phyloP scores from a whole-genome alignment of 2,888 invertebrate species.

The Linyphia triangularis region DNA sequence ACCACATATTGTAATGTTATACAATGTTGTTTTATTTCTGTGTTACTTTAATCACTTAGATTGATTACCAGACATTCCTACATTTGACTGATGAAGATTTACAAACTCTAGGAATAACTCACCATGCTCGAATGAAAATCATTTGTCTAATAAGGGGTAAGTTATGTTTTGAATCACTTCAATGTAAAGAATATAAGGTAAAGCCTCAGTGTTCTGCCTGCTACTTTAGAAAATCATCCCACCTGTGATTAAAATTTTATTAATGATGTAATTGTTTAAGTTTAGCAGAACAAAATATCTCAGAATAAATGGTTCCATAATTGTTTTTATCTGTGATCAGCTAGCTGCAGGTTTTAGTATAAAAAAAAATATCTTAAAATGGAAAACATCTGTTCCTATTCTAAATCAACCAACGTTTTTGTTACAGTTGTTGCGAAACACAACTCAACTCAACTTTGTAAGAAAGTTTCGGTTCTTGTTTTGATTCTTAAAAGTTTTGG shows the following conservation, averaged over 20 bases:
- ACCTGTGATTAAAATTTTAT: no score
- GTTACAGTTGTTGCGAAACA: no score
- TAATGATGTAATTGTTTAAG: not conserved
- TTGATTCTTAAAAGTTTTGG: no score
- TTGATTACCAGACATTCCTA: constrained; percentile 52
- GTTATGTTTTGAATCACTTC: not conserved
- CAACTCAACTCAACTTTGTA: no score
- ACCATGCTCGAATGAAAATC: constrained; percentile 58
- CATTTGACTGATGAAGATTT: constrained; percentile 52
- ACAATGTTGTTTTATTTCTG: not conserved
- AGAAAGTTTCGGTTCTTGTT: no score
- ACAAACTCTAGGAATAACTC: constrained; percentile 23
- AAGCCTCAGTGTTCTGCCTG: not conserved
- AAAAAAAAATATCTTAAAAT: no score
- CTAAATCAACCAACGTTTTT: no score
- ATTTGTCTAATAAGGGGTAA: constrained; percentile 60
- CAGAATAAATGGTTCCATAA: no score
- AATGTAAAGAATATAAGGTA: not conserved
- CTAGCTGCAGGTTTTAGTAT: no score
- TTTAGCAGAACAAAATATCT: not conserved
- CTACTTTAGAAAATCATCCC: no score
- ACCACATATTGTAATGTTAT: not conserved
- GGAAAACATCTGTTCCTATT: no score
- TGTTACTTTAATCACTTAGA: constrained; percentile 23
- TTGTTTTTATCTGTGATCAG: no score